Evolutionary conservation across 2,113 vertebrate species (phyloP).

Genomic region (Oryzias curvinotus): DNA sequence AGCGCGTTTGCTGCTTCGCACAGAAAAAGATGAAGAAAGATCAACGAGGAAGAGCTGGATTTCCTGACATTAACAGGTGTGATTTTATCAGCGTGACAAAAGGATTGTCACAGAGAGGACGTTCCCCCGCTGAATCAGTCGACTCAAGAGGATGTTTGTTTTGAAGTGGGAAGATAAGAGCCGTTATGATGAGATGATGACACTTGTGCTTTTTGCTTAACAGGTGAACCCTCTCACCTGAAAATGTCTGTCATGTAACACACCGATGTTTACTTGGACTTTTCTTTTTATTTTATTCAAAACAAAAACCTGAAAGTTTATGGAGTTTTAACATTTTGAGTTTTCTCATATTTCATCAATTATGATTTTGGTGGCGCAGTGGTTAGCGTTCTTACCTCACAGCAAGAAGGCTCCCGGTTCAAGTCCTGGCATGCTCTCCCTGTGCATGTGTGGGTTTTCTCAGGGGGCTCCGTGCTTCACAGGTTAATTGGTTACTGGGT

Average conservation of each 20-base stretch:
- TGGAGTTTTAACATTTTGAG: neutral
- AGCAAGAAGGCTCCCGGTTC: no score
- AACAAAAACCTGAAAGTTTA: neutral
- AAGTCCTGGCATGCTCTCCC: no score
- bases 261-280: conserved; percentile 2
- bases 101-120: conserved; percentile 5
- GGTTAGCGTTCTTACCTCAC: no score
- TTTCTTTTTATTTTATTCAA: no score
- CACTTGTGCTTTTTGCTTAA: conserved; percentile 16
- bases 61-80: conserved; percentile 25
- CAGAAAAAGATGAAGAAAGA: conserved; percentile 18
- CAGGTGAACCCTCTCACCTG: conserved; percentile 7
- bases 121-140: conserved; percentile 20
- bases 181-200: conserved; percentile 22
- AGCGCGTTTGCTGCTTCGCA: conserved; percentile 18
- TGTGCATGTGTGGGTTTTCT: no score
- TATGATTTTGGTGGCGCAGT: no score
- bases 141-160: conserved; percentile 22
- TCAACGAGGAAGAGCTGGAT: conserved; percentile 14
- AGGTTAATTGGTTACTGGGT: no score
- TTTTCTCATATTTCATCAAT: neutral
- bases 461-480: no score
- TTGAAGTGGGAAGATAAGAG: conserved; percentile 28
- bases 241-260: conserved; percentile 18
- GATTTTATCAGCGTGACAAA: conserved; percentile 19